phyloP scores from a whole-genome alignment of 2,797 vertebrate species.

The Molossus molossus region DNA sequence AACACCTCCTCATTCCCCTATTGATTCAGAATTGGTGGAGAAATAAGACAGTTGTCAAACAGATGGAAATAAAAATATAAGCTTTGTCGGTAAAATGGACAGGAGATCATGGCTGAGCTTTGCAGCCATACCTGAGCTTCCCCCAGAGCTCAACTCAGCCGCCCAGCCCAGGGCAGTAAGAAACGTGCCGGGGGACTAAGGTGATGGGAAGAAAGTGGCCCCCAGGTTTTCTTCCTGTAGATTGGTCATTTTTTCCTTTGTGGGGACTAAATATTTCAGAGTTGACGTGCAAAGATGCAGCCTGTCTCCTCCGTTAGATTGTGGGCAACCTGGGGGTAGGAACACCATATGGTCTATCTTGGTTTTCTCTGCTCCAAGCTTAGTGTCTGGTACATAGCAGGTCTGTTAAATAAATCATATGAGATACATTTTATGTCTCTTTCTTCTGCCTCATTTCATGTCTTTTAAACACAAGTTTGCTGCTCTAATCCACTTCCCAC shows the following conservation, averaged over 20 bases:
- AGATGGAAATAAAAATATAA: slow-evolving; percentile 71
- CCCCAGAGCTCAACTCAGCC: background rate
- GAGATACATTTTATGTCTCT: slow-evolving; percentile 55
- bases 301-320: slow-evolving; percentile 63
- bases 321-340: slow-evolving; percentile 22
- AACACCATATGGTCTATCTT: slow-evolving; percentile 51
- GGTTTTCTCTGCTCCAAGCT: slow-evolving; percentile 62
- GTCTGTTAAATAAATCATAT: slow-evolving; percentile 37
- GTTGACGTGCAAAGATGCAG: slow-evolving; percentile 75
- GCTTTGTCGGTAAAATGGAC: slow-evolving; percentile 66
- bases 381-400: slow-evolving; percentile 5
- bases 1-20: background rate
- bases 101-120: slow-evolving; percentile 51
- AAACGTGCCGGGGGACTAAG: background rate
- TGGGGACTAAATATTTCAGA: slow-evolving; percentile 71
- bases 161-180: background rate
- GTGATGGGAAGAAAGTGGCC: background rate
- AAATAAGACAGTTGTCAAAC: slow-evolving; percentile 74
- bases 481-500: background rate
- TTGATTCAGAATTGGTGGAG: slow-evolving; percentile 67
- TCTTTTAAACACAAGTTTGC: slow-evolving; percentile 66
- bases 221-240: slow-evolving; percentile 9
- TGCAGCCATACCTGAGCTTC: slow-evolving; percentile 58
- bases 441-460: slow-evolving; percentile 75
- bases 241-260: slow-evolving; percentile 52